phyloP scores from a whole-genome alignment of 2,797 vertebrate genomes.

The Enteromius unitaeniatus region DNA sequence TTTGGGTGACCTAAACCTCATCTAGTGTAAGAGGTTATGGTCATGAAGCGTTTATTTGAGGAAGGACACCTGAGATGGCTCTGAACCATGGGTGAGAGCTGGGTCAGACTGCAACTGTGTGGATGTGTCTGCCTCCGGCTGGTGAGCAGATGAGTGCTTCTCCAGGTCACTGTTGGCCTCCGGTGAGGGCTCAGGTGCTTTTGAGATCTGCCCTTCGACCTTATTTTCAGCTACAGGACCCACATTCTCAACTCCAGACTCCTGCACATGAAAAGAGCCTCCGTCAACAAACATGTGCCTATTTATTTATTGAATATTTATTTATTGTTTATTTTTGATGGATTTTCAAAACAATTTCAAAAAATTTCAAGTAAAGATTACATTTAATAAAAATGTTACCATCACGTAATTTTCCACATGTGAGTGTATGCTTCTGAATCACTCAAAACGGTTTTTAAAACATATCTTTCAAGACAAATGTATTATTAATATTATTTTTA shows the following conservation, averaged over 20 bases:
- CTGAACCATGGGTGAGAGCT: constrained; percentile 1
- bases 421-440: not conserved
- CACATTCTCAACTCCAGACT: constrained; percentile 56
- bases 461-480: not conserved
- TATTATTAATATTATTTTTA: not conserved
- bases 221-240: constrained; percentile 41
- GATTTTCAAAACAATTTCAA: not conserved
- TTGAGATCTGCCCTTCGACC: constrained; percentile 9
- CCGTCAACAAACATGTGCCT: not conserved
- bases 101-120: constrained; percentile 6
- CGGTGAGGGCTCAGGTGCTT: constrained; percentile 17
- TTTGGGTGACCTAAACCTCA: not conserved
- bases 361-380: too few relatives aligned
- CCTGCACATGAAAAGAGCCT: constrained; percentile 22
- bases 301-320: too few relatives aligned
- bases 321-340: too few relatives aligned
- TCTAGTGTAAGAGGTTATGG: not conserved
- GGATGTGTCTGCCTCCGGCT: not conserved
- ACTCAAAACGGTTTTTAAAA: not conserved
- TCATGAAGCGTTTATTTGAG: not conserved
- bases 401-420: not conserved
- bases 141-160: constrained; percentile 10
- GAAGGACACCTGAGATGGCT: constrained; percentile 49
- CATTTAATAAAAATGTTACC: not conserved
- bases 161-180: constrained; percentile 3